Base-by-base conservation (phyloP, 2,888 invertebrate genomes). In the Trichopria drosophilae region DNA sequence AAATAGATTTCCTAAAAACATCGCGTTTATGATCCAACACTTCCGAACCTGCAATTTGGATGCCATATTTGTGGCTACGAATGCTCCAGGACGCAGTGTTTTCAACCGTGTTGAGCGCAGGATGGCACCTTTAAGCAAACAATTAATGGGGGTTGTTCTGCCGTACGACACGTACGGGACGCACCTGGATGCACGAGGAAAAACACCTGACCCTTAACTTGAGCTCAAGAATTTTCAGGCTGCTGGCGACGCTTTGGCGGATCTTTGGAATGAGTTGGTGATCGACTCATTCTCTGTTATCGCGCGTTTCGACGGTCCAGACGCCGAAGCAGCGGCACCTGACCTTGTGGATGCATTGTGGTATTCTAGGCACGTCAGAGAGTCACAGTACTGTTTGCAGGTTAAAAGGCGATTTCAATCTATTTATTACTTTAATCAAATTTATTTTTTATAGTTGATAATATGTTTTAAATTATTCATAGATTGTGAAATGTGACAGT, bases 11-110 rank as follows among this genome's bases (percentile, higher is more conserved):
- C 41, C 19, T 29, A 28, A 41, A 41, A 28, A 4, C 19, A 41
- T 41, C 28, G 41, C 16, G 9, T 41, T 41, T 41, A 20, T 29
- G 15, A 18, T 39, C n/a, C 5, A 41, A 4, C 16, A 41, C 5
- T 41, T 41, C 10, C 15, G 31, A 41, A 41, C 16, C 1, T 15
- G 10, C n/a, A 28, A 41, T 41, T 41, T 28, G 19, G 41, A 41
- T 28, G 41, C 28, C 7, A 18, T 41, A 10, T 41, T 41, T 19
- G 19, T 41, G 19, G 41, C 15, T 3, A 43, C 34, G 10, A 18
- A 43, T 32, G 32, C 43, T 10, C 43, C 34, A 1, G 43, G 43
- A 4, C 32, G 23, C n/a, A n/a, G n/a, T n/a, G n/a, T n/a, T n/a
- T n/a, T n/a, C n/a, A n/a, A n/a, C n/a, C n/a, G n/a, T n/a, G 29